Evolutionary conservation across 2,888 invertebrate species (phyloP).

Genomic region (Keiferia lycopersicella): DNA sequence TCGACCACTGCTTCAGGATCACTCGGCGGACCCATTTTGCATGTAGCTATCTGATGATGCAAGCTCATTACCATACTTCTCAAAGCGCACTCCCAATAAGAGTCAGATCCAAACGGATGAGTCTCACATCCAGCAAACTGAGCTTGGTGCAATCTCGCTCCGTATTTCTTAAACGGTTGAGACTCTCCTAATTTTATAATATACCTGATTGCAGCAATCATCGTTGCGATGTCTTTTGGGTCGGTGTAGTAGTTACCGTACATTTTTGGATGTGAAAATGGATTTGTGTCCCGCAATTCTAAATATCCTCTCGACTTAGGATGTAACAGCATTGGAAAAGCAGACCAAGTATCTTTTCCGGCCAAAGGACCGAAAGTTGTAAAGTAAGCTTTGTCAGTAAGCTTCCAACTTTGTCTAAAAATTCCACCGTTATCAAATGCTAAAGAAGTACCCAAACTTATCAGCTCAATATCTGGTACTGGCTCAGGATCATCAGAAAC

Average conservation of each 20-base stretch:
- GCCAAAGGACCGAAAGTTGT: conserved; percentile 79
- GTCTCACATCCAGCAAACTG: conserved; percentile 78
- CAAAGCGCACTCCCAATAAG: conserved; percentile 87
- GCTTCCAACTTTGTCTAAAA: conserved; percentile 78
- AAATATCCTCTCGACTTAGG: conserved; percentile 88
- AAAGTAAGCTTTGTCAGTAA: conserved; percentile 80
- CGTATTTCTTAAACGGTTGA: conserved; percentile 81
- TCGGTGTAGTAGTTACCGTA: conserved; percentile 90
- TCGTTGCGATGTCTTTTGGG: conserved; percentile 81
- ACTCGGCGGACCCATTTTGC: conserved; percentile 85
- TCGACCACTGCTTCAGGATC: conserved; percentile 85
- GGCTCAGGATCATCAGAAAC: conserved; percentile 76
- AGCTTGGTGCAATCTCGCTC: conserved; percentile 75
- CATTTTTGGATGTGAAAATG: conserved; percentile 87
- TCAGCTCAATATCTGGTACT: conserved; percentile 85
- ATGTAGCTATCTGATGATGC: conserved; percentile 84
- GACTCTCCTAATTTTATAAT: conserved; percentile 81
- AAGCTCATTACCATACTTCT: conserved; percentile 78
- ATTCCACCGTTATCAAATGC: conserved; percentile 81
- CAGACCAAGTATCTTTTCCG: conserved; percentile 81
- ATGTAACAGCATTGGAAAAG: conserved; percentile 86
- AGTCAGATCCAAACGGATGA: conserved; percentile 78
- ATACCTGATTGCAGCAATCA: conserved; percentile 83
- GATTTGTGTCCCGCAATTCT: conserved; percentile 86
- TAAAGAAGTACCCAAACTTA: conserved; percentile 83